Evolutionary conservation across 1,140 invertebrate genomes (phyloP).

Genomic region (Trigoniulus corallinus): DNA sequence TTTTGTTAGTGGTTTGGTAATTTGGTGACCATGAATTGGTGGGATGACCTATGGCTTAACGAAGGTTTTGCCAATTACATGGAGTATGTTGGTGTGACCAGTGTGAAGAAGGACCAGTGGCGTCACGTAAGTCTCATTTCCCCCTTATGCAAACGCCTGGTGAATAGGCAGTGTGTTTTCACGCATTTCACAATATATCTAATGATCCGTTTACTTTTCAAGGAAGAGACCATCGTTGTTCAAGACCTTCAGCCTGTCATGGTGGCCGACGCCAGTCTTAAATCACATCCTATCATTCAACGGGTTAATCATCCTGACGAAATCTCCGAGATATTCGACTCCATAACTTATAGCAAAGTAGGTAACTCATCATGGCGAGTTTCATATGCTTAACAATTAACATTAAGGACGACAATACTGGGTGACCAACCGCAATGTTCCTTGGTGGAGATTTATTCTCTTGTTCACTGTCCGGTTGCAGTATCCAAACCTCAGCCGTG

Average conservation of each 20-base stretch:
- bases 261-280: conserved; percentile 54
- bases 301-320: conserved; percentile 65
- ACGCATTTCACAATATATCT: no score
- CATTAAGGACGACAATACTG: no score
- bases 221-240: conserved; percentile 54
- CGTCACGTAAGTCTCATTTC: neutral
- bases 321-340: conserved; percentile 82
- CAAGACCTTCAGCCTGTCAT: conserved; percentile 55
- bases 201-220: conserved; percentile 1
- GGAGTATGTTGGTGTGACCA: conserved; percentile 20
- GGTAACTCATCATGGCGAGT: no score
- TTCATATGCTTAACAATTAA: no score
- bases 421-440: no score
- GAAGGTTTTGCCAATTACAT: conserved; percentile 31
- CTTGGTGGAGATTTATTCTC: no score
- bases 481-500: no score
- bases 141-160: no score
- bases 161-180: no score
- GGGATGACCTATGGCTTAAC: conserved; percentile 32
- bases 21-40: conserved; percentile 33
- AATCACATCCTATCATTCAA: conserved; percentile 75
- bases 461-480: no score
- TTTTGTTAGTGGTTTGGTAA: conserved; percentile 9
- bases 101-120: conserved; percentile 12
- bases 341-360: conserved; percentile 84